Base-by-base conservation (phyloP, 2,888 invertebrate species). In the Ichneumon xanthorius region DNA sequence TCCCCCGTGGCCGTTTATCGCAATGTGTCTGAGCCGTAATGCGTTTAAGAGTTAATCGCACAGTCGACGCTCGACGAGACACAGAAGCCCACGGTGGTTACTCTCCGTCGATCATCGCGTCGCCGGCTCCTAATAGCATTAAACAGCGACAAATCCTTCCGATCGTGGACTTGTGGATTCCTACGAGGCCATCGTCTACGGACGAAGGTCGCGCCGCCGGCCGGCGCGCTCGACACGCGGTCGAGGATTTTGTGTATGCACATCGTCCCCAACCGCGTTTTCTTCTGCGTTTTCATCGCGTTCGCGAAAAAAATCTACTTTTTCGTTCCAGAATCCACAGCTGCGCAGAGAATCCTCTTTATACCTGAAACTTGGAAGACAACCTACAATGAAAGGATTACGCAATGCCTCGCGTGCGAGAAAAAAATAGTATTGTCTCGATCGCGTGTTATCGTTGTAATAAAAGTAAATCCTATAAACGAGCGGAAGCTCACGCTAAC, bases 31-130 rank as follows among this genome's bases (percentile, higher is more conserved):
- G 85, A 82, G 80, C 75, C 81, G 63, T 86, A 86, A 87, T 87
- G 86, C 82, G 72, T 73, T 87, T 86, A 87, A 80, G 50, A 71
- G 81, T 87, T 86, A 78, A 82, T 76, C 82, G 86, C 67, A 61
- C 70, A 68, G 73, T 6, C 68, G 61, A 63, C 30, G 7, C 70
- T 33, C 45, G 72, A 58, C 75, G 48, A 75, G 67, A 55, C 76
- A 82, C 22, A 50, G 79, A 87, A 86, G 75, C 86, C 82, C 50
- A 30, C 75, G 33, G 14, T 78, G 50, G 11, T n/a, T 14, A 78
- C 50, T 40, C 50, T 40, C n/a, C 19, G 65, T 73, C 67, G 16
- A 5, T 48, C 50, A 37, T 75, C 50, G 58, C 19, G 45, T 77
- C 19, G 72, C 63, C 37, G 63, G 70, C 40, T 22, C 40, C 50